Evolutionary conservation across 2,888 invertebrate species (phyloP), one percentile per base, ranked within the genome.

Genomic region (Lepidonotus clava): DNA sequence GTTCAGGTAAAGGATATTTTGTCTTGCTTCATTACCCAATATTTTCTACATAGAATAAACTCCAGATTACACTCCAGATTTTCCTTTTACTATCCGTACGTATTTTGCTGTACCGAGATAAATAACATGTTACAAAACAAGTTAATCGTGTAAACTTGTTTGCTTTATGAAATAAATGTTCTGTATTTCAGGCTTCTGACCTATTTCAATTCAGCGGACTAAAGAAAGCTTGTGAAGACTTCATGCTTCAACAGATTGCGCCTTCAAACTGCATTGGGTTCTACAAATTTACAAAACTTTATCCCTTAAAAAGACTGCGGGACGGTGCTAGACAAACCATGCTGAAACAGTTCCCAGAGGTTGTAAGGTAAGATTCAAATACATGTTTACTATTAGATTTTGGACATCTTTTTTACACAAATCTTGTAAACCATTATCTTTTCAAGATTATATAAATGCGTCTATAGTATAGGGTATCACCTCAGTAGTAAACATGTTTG

Each of bases 191-290:
- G 61, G 88, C 87, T 32, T 87, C 88, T 41, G 88, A 89, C 18
- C 83, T 67, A 40, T 83, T 89, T 40, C 88, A 88, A 14, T 77
- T 89, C 24, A 83, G 83, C 0, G 76, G 85, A 24, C 84, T 89
- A n/a, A 86, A 86, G 28, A 53, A 40, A 24, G 88, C 88, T 11
- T 87, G 88, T 66, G 88, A 88, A 66, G 67, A 71, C 46, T 89
- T 88, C 41, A 85, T 89, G 84, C 34, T 86, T 76, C 71, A 85
- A n/a, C 86, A 88, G 32, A 61, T 88, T 36, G 86, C 84, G 14
- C 71, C 89, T 18, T 36, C 86, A 14, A 89, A 89, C 87, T 87
- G 87, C 61, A 86, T 88, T 51, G 87, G 87, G 0, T 86, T 87
- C 76, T 87, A 87, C 77, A 85, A 87, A 28, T 89, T 87, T 41